A percentile compares a stretch with the other conserved stretches of the same genome.
Evolutionary conservation across 2,888 invertebrate genomes (phyloP).

Genomic region (Cryptocheilus praepositus): DNA sequence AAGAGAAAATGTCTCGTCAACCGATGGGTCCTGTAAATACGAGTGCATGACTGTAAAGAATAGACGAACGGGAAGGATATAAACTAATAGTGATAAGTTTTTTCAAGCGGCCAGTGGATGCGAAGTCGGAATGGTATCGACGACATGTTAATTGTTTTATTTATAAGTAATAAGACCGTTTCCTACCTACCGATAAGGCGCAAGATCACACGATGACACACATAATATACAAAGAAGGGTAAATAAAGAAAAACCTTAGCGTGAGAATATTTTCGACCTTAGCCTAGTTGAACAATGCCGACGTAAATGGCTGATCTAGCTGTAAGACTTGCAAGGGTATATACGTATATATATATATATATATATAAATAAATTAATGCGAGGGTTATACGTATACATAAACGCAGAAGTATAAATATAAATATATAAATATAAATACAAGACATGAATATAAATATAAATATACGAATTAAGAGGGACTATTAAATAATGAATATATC

Average conservation of each 20-base stretch:
- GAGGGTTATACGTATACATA: conserved; percentile 34
- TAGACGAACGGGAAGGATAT: conserved; percentile 18
- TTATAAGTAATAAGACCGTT: no score
- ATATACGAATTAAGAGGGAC: conserved; percentile 59
- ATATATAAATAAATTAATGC: conserved; percentile 20
- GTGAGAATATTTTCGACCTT: conserved; percentile 46
- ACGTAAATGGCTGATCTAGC: conserved; percentile 58
- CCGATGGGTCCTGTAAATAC: conserved; percentile 53
- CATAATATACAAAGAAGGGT: no score
- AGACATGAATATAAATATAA: conserved; percentile 58
- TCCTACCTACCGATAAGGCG: no score
- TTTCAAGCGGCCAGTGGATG: no score
- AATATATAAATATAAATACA: conserved; percentile 55
- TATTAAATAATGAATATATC: conserved; percentile 61
- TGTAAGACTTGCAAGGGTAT: conserved; percentile 33
- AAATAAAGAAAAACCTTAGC: conserved; percentile 21
- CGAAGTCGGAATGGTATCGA: no score
- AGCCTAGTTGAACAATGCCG: conserved; percentile 56
- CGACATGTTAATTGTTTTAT: no score
- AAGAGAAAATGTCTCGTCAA: conserved; percentile 27
- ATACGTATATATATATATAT: conserved; percentile 52
- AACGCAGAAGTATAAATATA: conserved; percentile 66
- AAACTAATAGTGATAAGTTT: conserved; percentile 7
- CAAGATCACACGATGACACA: no score
- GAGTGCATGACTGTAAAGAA: conserved; percentile 46